Conservation (phyloP, 2,888 invertebrate genomes). For the Achlya flavicornis region DNA sequence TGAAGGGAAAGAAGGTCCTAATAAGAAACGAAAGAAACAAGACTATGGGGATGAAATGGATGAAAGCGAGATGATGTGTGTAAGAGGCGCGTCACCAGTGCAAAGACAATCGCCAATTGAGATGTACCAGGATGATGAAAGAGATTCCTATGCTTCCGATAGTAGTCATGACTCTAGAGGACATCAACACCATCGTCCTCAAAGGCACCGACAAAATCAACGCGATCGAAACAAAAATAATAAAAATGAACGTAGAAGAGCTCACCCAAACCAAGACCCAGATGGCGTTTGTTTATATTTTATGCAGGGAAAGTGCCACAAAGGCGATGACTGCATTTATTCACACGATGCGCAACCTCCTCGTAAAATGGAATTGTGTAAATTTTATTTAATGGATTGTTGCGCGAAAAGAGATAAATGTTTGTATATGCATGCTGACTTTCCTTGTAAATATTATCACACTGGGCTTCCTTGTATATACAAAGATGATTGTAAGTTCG, state of each 20-base stretch:
- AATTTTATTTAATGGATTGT: conserved; percentile 97
- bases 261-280: conserved; percentile 85
- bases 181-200: conserved; percentile 74
- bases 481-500: conserved; percentile 96
- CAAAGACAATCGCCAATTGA: conserved; percentile 59
- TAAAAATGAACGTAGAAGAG: conserved; percentile 79
- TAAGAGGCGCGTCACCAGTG: conserved; percentile 90
- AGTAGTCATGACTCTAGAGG: conserved; percentile 83
- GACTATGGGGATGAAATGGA: conserved; percentile 85
- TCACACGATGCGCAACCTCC: conserved; percentile 93
- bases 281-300: conserved; percentile 92
- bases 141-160: conserved; percentile 80
- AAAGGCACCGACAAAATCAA: conserved; percentile 64
- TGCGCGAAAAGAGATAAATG: conserved; percentile 98
- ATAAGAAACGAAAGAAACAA: conserved; percentile 84
- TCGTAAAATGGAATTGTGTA: conserved; percentile 96
- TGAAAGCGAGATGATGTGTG: conserved; percentile 91
- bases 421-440: conserved; percentile 97
- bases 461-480: conserved; percentile 93
- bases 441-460: conserved; percentile 98
- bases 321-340: conserved; percentile 93
- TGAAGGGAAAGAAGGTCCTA: conserved; percentile 82
- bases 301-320: conserved; percentile 94
- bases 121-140: conserved; percentile 78
- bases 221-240: conserved; percentile 81